A percentile compares a stretch with the other conserved stretches of the same genome.
Evolutionary conservation across 92 coral and sea anemone genomes (phyloP).

Genomic region (Nematostella vectensis): DNA sequence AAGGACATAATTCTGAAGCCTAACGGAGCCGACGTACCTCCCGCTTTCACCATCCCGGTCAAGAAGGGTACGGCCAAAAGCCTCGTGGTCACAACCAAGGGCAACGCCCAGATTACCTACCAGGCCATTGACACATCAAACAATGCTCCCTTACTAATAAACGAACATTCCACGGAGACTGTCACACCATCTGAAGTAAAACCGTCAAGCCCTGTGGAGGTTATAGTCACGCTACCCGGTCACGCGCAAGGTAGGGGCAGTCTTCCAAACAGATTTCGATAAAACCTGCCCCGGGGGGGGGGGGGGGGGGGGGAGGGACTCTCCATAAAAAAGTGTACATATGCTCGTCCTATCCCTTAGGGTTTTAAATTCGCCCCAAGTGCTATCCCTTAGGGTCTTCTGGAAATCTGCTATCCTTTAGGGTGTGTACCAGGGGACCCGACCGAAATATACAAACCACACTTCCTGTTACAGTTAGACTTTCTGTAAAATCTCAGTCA

Average conservation of each 20-base stretch:
- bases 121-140: conserved; percentile 48
- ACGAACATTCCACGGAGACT: conserved; percentile 36
- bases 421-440: too few species aligned
- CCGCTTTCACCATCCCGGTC: conserved; percentile 35
- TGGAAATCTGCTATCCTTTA: too few species aligned
- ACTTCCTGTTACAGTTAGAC: too few species aligned
- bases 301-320: too few species aligned
- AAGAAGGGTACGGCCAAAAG: conserved; percentile 44
- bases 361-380: too few species aligned
- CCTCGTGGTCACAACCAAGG: conserved; percentile 55
- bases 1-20: conserved; percentile 45
- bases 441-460: too few species aligned
- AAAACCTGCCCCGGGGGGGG: too few species aligned
- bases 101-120: conserved; percentile 48
- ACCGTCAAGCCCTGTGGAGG: conserved; percentile 35
- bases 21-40: conserved; percentile 56
- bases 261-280: too few species aligned
- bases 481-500: too few species aligned
- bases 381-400: too few species aligned
- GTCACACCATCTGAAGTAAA: conserved; percentile 42
- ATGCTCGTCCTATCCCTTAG: too few species aligned
- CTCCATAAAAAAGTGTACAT: too few species aligned
- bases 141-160: conserved; percentile 32
- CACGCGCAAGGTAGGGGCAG: conserved; percentile 23
- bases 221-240: conserved; percentile 41